Conservation (phyloP, 2,797 vertebrate genomes). For the Pogoniulus pusillus region DNA sequence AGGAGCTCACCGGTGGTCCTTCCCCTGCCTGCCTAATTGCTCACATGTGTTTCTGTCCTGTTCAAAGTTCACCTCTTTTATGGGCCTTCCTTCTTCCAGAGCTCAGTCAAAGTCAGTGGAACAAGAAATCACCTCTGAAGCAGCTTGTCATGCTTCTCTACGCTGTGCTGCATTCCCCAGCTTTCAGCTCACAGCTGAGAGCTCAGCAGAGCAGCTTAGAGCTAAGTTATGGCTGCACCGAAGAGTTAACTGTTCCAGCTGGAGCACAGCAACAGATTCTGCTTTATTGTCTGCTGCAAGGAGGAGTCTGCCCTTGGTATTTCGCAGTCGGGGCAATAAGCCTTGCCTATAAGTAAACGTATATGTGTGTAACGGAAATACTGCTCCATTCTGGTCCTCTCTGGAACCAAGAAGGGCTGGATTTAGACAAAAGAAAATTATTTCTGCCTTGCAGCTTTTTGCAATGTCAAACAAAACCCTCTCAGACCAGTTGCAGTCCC, state of each 20-base stretch:
- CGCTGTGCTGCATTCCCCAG: background rate
- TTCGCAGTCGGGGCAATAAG: slow-evolving; percentile 13
- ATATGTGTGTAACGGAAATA: background rate
- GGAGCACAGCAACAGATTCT: background rate
- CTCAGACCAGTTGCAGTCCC: background rate
- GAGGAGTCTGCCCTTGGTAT: background rate
- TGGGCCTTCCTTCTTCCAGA: background rate
- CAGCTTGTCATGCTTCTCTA: background rate
- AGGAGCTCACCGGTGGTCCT: background rate
- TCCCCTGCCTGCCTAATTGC: background rate
- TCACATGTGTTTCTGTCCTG: slow-evolving; percentile 18
- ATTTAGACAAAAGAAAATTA: slow-evolving; percentile 3
- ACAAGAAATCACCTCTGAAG: background rate
- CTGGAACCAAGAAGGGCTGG: background rate
- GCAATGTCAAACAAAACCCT: background rate
- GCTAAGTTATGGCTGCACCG: background rate
- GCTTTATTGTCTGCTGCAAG: background rate
- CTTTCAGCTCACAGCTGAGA: background rate
- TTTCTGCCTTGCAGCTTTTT: background rate
- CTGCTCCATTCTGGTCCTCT: background rate
- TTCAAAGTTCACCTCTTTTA: slow-evolving; percentile 13
- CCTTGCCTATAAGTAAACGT: background rate
- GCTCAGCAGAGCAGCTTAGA: background rate
- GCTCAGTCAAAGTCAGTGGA: background rate
- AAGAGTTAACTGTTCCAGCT: background rate